A percentile compares a stretch with the other conserved stretches of the same genome.
Evolutionary conservation across 2,113 vertebrate species (phyloP).

Genomic region (Vicugna pacos): DNA sequence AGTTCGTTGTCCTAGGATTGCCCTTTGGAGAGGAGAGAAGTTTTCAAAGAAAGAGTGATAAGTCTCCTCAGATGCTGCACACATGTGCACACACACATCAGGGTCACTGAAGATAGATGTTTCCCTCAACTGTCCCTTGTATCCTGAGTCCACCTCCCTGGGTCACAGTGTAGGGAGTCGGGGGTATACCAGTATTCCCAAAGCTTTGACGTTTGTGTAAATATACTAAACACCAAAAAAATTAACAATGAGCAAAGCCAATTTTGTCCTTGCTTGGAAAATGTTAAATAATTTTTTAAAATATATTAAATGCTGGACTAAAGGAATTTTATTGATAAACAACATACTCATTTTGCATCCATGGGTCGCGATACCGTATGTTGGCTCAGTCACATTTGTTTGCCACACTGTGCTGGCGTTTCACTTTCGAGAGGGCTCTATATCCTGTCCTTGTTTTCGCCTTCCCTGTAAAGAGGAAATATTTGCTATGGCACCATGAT

Average conservation of each 20-base stretch:
- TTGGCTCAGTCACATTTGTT: neutral
- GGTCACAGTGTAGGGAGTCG: neutral
- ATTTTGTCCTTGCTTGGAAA: neutral
- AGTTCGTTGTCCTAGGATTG: neutral
- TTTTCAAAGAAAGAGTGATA: neutral
- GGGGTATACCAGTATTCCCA: neutral
- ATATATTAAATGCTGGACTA: neutral
- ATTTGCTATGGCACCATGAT: neutral
- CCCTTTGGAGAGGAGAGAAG: neutral
- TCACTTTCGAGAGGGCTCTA: neutral
- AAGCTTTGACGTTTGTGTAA: neutral
- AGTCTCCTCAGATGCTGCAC: neutral
- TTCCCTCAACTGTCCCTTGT: neutral
- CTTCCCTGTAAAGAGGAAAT: neutral
- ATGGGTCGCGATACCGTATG: neutral
- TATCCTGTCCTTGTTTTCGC: neutral
- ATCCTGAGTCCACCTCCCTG: neutral
- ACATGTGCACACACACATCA: neutral
- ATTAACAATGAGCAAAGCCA: neutral
- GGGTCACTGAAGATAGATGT: neutral
- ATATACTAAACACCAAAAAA: neutral
- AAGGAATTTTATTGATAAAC: neutral
- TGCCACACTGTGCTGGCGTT: neutral
- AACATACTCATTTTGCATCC: neutral
- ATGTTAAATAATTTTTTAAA: neutral